Percentiles rank a stretch among this genome's conserved stretches.
Conservation (phyloP, 2,888 invertebrate genomes). For the Xanthia togata region DNA sequence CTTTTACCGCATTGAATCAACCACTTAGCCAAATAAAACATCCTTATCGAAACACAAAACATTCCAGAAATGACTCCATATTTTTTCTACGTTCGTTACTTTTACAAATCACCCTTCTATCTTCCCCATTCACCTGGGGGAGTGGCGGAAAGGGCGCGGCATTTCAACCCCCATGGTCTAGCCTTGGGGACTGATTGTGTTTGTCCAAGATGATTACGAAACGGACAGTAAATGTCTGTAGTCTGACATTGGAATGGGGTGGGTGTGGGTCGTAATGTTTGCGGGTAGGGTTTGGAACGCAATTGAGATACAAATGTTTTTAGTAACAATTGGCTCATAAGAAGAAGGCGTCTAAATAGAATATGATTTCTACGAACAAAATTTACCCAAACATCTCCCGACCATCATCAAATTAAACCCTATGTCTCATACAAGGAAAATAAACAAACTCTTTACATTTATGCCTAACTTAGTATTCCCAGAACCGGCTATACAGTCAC, state of each 20-base stretch:
- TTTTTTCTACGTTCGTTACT: constrained; percentile 60
- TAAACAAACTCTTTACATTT: constrained; percentile 18
- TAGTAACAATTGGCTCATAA: background rate
- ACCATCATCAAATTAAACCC: background rate
- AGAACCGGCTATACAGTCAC: constrained; percentile 37
- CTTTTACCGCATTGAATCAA: background rate
- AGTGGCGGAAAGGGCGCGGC: constrained; percentile 74
- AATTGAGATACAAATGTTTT: background rate
- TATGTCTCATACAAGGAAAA: constrained; percentile 58
- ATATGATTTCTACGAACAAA: background rate
- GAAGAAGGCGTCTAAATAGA: background rate
- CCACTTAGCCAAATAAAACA: constrained; percentile 52
- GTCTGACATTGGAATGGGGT: constrained; percentile 32
- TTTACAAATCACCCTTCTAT: constrained; percentile 60
- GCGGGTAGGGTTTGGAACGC: background rate
- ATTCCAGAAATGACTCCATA: constrained; percentile 46
- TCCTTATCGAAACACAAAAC: constrained; percentile 47
- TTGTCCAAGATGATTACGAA: constrained; percentile 51
- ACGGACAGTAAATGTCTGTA: constrained; percentile 43
- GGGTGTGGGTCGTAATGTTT: background rate
- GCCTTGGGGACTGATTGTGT: constrained; percentile 55
- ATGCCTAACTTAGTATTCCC: constrained; percentile 19
- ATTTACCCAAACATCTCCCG: background rate
- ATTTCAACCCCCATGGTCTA: constrained; percentile 62
- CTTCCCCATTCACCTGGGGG: constrained; percentile 57